Evolutionary conservation across 2,113 vertebrate species (phyloP).

Genomic region (Thomomys bottae): DNA sequence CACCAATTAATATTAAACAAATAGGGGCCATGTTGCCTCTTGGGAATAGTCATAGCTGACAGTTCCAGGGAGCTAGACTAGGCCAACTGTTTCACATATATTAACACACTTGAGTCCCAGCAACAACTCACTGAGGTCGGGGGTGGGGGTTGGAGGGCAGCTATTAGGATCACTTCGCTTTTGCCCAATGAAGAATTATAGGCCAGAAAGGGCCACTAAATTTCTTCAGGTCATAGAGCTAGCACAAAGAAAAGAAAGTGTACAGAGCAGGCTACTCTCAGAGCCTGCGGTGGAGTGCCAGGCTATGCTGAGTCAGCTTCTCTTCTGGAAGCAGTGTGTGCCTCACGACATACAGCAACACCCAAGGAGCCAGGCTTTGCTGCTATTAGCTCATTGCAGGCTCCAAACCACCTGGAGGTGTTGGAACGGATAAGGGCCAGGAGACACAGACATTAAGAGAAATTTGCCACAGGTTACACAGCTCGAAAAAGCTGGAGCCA

Average conservation of each 20-base stretch:
- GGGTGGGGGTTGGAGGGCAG: background rate
- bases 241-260: background rate
- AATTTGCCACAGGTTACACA: background rate
- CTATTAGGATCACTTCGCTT: background rate
- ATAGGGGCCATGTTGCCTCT: background rate
- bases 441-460: background rate
- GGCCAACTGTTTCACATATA: background rate
- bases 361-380: background rate
- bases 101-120: background rate
- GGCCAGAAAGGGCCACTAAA: background rate
- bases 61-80: background rate
- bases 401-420: background rate
- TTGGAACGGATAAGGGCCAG: background rate
- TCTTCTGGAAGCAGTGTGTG: background rate
- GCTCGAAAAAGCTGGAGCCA: background rate
- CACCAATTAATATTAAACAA: constrained; percentile 28
- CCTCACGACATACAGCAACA: background rate
- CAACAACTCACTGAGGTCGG: background rate
- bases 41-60: constrained; percentile 27
- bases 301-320: too few species aligned
- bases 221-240: background rate
- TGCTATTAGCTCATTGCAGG: background rate
- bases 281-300: background rate
- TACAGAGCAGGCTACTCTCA: background rate
- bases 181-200: background rate